Evolutionary conservation across 2,888 invertebrate genomes (phyloP).

Genomic region (Nesidiocoris tenuis): DNA sequence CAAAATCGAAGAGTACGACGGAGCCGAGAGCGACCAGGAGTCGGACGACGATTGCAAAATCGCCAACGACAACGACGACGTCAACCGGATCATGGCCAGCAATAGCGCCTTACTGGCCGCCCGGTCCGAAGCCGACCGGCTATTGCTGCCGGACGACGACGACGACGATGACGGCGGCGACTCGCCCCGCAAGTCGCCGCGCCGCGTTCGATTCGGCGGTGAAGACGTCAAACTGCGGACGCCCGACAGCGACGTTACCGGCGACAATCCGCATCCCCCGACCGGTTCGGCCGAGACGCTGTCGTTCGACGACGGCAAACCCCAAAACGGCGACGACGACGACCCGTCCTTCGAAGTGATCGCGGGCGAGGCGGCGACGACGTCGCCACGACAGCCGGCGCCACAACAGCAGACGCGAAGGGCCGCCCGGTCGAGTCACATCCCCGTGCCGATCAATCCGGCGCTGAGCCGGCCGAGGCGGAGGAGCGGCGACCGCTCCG

Average conservation of each 20-base stretch:
- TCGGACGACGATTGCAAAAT: conserved; percentile 53
- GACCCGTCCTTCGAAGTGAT: conserved; percentile 42
- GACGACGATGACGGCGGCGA: conserved; percentile 62
- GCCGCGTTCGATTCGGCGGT: conserved; percentile 82
- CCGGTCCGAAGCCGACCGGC: neutral
- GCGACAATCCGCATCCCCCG: conserved; percentile 38
- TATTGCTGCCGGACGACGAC: conserved; percentile 43
- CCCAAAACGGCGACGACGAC: conserved; percentile 14
- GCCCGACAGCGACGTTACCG: conserved; percentile 71
- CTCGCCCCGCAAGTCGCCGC: conserved; percentile 58
- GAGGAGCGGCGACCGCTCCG: conserved; percentile 51
- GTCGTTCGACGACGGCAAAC: conserved; percentile 12
- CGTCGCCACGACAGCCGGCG: neutral
- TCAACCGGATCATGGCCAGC: neutral
- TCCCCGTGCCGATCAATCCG: conserved; percentile 51
- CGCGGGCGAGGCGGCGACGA: conserved; percentile 1
- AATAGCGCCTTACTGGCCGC: conserved; percentile 15
- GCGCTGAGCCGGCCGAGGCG: conserved; percentile 52
- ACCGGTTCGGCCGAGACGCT: conserved; percentile 9
- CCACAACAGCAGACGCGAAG: neutral
- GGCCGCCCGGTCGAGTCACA: conserved; percentile 49
- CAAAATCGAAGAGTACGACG: conserved; percentile 53
- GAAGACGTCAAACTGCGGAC: conserved; percentile 82
- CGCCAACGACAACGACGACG: conserved; percentile 20
- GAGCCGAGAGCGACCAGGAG: conserved; percentile 53